Percentiles rank a stretch among this genome's conserved stretches.
Conservation (phyloP, 2,113 vertebrate genomes). For the Silurus glanis region DNA sequence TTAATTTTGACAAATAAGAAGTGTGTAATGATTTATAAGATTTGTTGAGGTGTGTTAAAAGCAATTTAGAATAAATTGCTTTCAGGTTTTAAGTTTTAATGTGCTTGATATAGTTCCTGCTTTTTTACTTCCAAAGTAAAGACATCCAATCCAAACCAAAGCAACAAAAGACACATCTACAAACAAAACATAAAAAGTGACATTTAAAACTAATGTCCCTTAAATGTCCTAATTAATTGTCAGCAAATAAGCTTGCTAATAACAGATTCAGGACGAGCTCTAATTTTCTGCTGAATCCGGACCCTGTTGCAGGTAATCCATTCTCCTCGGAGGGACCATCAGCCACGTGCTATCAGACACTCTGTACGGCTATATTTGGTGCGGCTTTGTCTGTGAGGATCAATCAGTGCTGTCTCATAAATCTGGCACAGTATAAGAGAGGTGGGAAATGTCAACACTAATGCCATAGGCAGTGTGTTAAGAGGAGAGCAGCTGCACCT, state of each 20-base stretch:
- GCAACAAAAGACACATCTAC: not conserved
- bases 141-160: too few relatives aligned
- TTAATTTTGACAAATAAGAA: not conserved
- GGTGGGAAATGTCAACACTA: slow-evolving; percentile 46
- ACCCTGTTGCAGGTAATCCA: slow-evolving; percentile 40
- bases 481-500: slow-evolving; percentile 45
- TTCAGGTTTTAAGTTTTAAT: not conserved
- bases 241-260: not conserved
- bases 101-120: not conserved
- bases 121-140: not conserved
- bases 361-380: slow-evolving; percentile 48
- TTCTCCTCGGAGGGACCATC: slow-evolving; percentile 38
- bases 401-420: slow-evolving; percentile 52
- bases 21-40: not conserved
- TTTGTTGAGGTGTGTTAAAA: not conserved
- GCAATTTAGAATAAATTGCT: not conserved
- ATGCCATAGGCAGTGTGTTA: slow-evolving; percentile 39
- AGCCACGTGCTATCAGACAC: slow-evolving; percentile 36
- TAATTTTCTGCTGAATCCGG: slow-evolving; percentile 34
- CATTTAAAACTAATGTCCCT: not conserved
- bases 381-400: slow-evolving; percentile 48
- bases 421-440: slow-evolving; percentile 47
- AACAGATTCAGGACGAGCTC: not conserved
- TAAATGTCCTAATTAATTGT: not conserved
- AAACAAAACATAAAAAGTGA: not conserved